These are phyloP conservation scores for Takifugu flavidus DNA, from an alignment of 2,113 vertebrate genomes.

Conservation along the genomic window DNA sequence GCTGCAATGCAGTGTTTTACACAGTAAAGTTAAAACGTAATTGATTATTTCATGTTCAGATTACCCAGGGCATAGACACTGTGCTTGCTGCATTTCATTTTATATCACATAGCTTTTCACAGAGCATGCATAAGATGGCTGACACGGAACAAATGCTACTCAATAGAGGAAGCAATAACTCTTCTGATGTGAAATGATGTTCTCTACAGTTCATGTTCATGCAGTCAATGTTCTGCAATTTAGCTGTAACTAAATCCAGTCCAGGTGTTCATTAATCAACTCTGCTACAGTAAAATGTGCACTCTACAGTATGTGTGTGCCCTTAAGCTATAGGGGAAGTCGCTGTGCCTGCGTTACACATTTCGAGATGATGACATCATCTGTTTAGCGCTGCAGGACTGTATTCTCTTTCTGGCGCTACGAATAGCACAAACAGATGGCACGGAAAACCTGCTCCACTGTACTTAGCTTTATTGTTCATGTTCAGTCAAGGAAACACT, in stretches of 20 bases:
- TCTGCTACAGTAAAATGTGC: slow-evolving; percentile 15
- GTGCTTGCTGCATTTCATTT: background rate
- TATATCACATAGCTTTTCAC: background rate
- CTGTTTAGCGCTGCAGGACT: slow-evolving; percentile 28
- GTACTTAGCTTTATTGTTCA: background rate
- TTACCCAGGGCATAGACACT: no score
- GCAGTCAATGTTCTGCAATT: slow-evolving; percentile 8
- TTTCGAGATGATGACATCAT: slow-evolving; percentile 67
- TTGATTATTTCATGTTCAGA: no score
- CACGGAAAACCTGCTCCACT: slow-evolving; percentile 41
- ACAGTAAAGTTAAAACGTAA: no score
- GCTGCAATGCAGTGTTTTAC: background rate
- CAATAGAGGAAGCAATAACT: slow-evolving; percentile 36
- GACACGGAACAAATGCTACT: slow-evolving; percentile 22
- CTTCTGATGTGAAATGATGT: slow-evolving; percentile 17
- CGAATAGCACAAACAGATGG: slow-evolving; percentile 33
- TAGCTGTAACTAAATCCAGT: slow-evolving; percentile 8
- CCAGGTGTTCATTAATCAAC: background rate
- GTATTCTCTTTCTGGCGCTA: slow-evolving; percentile 27
- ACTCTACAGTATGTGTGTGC: slow-evolving; percentile 5
- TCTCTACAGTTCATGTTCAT: slow-evolving; percentile 15
- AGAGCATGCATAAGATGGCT: slow-evolving; percentile 20
- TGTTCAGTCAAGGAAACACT: background rate
- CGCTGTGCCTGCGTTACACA: slow-evolving; percentile 40
- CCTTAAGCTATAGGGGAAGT: slow-evolving; percentile 41